Evolutionary conservation across 2,797 vertebrate genomes (phyloP), one percentile per base, ranked within the genome.

Genomic region (Pitangus sulphuratus): DNA sequence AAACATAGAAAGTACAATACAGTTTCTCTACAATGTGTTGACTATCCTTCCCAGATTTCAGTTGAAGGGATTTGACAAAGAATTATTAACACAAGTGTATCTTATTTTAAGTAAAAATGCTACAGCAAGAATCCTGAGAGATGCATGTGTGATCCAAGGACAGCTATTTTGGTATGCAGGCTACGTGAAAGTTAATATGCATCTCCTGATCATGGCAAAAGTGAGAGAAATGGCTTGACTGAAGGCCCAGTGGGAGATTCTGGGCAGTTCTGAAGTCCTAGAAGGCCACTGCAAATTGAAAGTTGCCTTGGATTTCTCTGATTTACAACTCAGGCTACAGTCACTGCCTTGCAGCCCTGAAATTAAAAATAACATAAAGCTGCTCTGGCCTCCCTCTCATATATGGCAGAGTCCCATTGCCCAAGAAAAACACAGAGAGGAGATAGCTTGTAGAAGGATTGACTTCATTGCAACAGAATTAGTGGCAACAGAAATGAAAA

Each of bases 351-450:
- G 45, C n/a, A 90, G 5, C 12, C n/a, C 39, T 56, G 50, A 68
- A n/a, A 48, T 37, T 37, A 47, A 48, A 47, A 74, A 54, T 8
- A 3, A 57, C 21, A 53, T 4, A 80, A 28, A 74, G 12, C 26
- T 60, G 6, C 18, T 76, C 18, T 0, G 4, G 31, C 17, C 11
- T 71, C 28, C n/a, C 9, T 13, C 8, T 69, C 17, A 31, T 54
- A 5, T 4, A 1, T 1, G 8, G 4, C 7, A 44, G 17, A 30
- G 19, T 35, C 19, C n/a, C 9, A 12, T 25, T 5, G 11, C 25
- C 30, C 31, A 15, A 78, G 16, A 40, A 35, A 75, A 58, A 3
- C 30, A 62, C 7, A 56, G 26, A 54, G 16, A 66, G 12, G 16
- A 84, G 15, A 7, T n/a, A 71, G 9, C 6, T 77, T 77, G 9